A percentile compares a stretch with the other conserved stretches of the same genome.
Conservation (phyloP, 1,140 invertebrate genomes). For the Zaprionus camerounensis region DNA sequence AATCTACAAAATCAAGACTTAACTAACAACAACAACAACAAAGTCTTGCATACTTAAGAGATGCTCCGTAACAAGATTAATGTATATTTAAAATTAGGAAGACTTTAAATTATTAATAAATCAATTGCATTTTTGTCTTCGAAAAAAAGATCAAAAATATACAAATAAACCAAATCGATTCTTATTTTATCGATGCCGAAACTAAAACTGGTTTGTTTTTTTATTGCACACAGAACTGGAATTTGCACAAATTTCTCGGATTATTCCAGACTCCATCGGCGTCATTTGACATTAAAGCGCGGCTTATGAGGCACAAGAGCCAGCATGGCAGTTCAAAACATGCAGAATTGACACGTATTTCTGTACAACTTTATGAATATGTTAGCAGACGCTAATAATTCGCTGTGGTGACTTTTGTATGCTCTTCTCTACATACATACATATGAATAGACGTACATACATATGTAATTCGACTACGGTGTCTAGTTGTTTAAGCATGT, state of each 20-base stretch:
- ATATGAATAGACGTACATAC: too few relatives aligned
- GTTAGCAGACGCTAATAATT: not conserved
- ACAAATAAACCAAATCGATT: slow-evolving; percentile 2
- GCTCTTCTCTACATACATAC: not conserved
- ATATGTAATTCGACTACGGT: too few relatives aligned
- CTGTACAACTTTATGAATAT: not conserved
- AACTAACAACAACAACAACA: slow-evolving; percentile 27
- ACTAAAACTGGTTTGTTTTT: too few relatives aligned
- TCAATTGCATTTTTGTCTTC: slow-evolving; percentile 34
- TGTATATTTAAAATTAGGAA: slow-evolving; percentile 75
- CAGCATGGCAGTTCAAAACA: not conserved
- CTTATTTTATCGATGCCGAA: not conserved
- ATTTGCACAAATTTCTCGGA: too few relatives aligned
- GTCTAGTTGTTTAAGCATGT: not conserved
- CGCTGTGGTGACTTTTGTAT: not conserved
- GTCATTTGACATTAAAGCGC: not conserved
- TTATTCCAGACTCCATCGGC: too few relatives aligned
- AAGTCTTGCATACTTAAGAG: slow-evolving; percentile 59
- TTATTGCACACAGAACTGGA: too few relatives aligned
- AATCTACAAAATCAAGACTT: slow-evolving; percentile 31
- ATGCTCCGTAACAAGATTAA: slow-evolving; percentile 55
- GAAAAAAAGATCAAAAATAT: slow-evolving; percentile 18
- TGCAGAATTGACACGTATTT: not conserved
- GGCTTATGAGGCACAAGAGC: not conserved
- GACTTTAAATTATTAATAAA: slow-evolving; percentile 77